A percentile compares a stretch with the other conserved stretches of the same genome.
These are phyloP conservation scores for Prietella phreatophila DNA, from an alignment of 2,113 vertebrate species.

Conservation along the genomic window DNA sequence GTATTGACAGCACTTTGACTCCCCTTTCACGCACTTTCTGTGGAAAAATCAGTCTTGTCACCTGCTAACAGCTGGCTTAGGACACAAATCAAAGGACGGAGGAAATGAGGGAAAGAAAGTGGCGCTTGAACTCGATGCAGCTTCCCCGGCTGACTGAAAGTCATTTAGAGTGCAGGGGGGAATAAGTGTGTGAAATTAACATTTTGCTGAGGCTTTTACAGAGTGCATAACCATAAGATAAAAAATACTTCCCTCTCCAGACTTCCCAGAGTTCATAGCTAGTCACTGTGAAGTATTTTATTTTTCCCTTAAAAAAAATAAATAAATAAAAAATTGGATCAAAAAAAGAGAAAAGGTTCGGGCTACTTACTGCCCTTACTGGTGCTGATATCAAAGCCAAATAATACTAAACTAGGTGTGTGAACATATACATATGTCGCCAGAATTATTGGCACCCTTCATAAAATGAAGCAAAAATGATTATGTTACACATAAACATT, in stretches of 20 bases:
- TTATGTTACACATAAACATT: not conserved
- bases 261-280: not conserved
- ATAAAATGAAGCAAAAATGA: not conserved
- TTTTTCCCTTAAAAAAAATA: not conserved
- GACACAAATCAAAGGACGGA: conserved; percentile 39
- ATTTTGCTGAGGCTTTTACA: not conserved
- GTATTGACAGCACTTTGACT: conserved; percentile 43
- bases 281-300: not conserved
- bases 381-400: not conserved
- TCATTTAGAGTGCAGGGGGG: not conserved
- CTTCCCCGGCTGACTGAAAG: conserved; percentile 24
- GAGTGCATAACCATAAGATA: not conserved
- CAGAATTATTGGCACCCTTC: not conserved
- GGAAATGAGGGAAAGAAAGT: conserved; percentile 22
- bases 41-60: conserved; percentile 39
- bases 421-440: not conserved
- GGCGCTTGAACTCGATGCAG: not conserved
- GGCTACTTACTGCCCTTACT: not conserved
- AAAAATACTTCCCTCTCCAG: not conserved
- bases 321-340: too few species aligned
- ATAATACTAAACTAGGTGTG: not conserved
- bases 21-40: conserved; percentile 27
- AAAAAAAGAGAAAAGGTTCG: not conserved
- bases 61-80: conserved; percentile 39
- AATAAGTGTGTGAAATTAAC: conserved; percentile 13